phyloP scores from a whole-genome alignment of 2,113 vertebrate genomes.

The Ahaetulla prasina region DNA sequence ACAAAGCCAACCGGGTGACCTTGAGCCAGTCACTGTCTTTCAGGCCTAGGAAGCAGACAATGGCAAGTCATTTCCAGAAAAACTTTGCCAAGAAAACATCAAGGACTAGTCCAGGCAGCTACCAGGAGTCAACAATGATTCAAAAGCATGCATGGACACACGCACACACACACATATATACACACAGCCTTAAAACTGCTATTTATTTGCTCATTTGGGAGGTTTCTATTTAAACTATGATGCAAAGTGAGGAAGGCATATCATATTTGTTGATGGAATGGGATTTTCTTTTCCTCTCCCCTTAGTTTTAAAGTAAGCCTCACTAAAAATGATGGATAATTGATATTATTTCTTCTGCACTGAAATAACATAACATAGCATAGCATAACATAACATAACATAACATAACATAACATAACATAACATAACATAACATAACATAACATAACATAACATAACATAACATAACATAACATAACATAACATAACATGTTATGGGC shows the following conservation, averaged over 20 bases:
- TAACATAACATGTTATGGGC: too few relatives aligned
- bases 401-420: too few relatives aligned
- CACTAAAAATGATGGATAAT: not conserved
- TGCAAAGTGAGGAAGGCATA: not conserved
- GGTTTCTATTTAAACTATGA: not conserved
- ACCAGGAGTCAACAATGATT: not conserved
- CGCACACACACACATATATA: not conserved
- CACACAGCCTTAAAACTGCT: not conserved
- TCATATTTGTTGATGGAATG: not conserved
- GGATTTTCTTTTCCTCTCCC: not conserved
- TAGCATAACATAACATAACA: too few relatives aligned
- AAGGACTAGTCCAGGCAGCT: not conserved
- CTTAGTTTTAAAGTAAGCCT: not conserved
- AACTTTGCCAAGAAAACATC: not conserved
- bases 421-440: too few relatives aligned
- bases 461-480: too few relatives aligned
- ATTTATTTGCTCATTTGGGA: not conserved
- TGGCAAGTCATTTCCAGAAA: not conserved
- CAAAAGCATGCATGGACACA: not conserved
- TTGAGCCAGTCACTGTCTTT: not conserved
- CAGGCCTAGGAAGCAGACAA: not conserved
- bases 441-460: too few relatives aligned
- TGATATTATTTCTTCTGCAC: not conserved
- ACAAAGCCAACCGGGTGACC: not conserved
- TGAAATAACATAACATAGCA: too few relatives aligned